Evolutionary conservation across 2,113 vertebrate genomes (phyloP), one percentile per base, ranked within the genome.

Genomic region (Pluvianellus socialis): DNA sequence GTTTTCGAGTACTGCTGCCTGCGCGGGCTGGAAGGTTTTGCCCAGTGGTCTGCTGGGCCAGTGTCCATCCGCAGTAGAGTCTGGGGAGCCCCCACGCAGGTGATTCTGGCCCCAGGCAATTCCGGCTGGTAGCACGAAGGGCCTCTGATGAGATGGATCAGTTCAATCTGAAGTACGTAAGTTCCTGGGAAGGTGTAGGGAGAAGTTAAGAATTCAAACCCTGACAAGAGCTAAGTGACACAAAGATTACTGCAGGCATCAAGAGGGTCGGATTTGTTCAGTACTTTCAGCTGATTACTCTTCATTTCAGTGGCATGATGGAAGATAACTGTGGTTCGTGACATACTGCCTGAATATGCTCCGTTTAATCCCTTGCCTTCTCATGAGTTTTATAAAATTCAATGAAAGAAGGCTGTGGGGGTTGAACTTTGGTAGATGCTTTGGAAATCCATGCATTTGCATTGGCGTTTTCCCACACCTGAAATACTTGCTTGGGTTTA

Each of bases 281-380:
- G 85, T 88, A 30, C 74, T 49, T 84, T 72, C 82, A 88, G 81
- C 47, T 53, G 45, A 35, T 89, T 87, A 70, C 63, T 90, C 92
- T 77, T 87, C 59, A 92, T 95, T 94, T 92, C 80, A 61, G 33
- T 92, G 68, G 75, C 47, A 6, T 77, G 94, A 94, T 79, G 80
- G 73, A 82, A 95, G 92, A 81, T 86, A 84, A 90, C 92, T 44
- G 79, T 82, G 88, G 89, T 70, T 94, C 33, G 6, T 97, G 86
- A 91, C 59, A 82, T 70, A 3, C 85, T 93, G 88, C 80, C 77
- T 93, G 92, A 77, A 79, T 79, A 55, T 33, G 65, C 89, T 35
- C 75, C 63, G 72, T 90, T 72, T 87, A 68, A 86, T 94, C 72
- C 71, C 65, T 94, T 87, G 63, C 77, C 66, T 92, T 68, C 84